Evolutionary conservation across 2,797 vertebrate genomes (phyloP).

Genomic region (Sebastes steindachneri): DNA sequence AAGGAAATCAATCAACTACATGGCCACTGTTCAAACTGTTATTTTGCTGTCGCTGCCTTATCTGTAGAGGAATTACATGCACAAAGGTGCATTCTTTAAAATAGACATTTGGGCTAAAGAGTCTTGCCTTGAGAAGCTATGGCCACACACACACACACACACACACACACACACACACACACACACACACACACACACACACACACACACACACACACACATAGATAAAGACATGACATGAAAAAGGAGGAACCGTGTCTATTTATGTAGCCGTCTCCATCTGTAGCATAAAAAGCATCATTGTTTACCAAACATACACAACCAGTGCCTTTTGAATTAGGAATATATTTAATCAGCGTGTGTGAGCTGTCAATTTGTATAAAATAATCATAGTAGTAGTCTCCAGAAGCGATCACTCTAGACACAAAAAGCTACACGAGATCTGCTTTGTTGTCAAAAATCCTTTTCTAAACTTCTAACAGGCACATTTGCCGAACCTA

Average conservation of each 20-base stretch:
- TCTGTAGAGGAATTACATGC: neutral
- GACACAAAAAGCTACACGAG: neutral
- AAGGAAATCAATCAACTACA: constrained; percentile 17
- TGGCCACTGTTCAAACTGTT: constrained; percentile 8
- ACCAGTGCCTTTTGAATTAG: constrained; percentile 63
- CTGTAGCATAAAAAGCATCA: constrained; percentile 19
- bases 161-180: neutral
- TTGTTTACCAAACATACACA: constrained; percentile 36
- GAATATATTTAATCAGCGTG: neutral
- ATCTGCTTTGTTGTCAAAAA: neutral
- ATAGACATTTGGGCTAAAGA: neutral
- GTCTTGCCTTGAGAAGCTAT: neutral
- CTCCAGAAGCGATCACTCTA: neutral
- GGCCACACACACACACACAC: neutral
- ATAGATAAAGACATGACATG: neutral
- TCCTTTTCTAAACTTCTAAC: neutral
- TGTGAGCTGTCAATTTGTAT: constrained; percentile 33
- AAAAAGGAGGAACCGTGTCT: neutral
- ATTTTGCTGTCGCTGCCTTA: constrained; percentile 25
- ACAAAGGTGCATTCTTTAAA: constrained; percentile 1
- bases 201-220: neutral
- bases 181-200: neutral
- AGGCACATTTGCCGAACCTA: constrained; percentile 7
- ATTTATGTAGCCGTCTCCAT: constrained; percentile 9
- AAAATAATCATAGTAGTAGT: constrained; percentile 3